Base-by-base conservation (phyloP, 92 coral and sea anemone genomes). In the Scolanthus callimorphus region DNA sequence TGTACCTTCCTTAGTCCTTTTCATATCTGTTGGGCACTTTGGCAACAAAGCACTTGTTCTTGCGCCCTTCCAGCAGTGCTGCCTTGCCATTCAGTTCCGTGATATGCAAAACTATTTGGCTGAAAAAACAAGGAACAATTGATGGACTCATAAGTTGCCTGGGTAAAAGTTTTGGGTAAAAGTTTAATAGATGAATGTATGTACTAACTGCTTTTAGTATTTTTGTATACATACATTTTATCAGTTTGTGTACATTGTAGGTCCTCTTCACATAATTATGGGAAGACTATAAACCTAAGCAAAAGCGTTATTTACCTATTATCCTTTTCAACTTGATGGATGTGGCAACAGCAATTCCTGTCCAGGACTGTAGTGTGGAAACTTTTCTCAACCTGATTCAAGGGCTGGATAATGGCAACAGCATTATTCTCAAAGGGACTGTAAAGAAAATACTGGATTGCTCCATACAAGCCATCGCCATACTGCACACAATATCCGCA, bases 401-500 rank as follows among this genome's bases (percentile, higher is more conserved):
- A 1, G 2, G 71, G 71, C 21, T 51, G 17, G 17, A 65, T 51
- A 31, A 65, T 37, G 22, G 61, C 61, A 1, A 51, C 71, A 29
- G 71, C 71, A 50, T 30, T 11, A 22, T 27, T 43, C 17, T 0
- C 15, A 0, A 25, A 2, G 12, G 28, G 21, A 39, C 61, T 30
- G 26, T 30, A 51, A 4, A 65, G 71, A 55, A 20, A 31, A n/a
- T 65, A 29, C 29, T 65, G 24, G 31, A 65, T 50, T 4, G 12
- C 27, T 11, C 71, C 51, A 29, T 49, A 65, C 4, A 4, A 27
- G 21, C 4, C n/a, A 1, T 23, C 12, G 6, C 12, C 48, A 34
- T 65, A 65, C 34, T 65, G 22, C 19, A 65, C 21, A 29, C 71
- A 65, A 31, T 31, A 65, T 1, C 60, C 71, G 22, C 71, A 65